Conservation (phyloP, 2,888 invertebrate genomes). For the Limnephilus lunatus region DNA sequence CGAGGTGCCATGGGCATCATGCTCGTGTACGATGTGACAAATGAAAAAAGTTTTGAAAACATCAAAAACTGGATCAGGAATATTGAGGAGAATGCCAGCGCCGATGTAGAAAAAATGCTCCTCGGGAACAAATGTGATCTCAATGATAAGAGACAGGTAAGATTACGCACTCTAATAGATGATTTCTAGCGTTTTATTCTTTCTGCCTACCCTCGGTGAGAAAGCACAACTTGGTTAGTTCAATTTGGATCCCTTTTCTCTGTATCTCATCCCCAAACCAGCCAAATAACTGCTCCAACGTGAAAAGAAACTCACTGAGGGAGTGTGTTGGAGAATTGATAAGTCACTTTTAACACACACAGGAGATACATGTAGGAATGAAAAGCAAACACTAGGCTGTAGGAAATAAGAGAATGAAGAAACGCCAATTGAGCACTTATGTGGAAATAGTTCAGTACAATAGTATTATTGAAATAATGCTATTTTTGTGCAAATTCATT, state of each 20-base stretch:
- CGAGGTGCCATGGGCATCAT: conserved; percentile 99
- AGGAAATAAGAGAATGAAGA: too few species aligned
- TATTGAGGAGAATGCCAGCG: conserved; percentile 99
- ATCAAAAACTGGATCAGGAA: conserved; percentile 99
- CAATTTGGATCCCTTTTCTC: background rate
- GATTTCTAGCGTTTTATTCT: background rate
- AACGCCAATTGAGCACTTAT: too few species aligned
- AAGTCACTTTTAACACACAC: too few species aligned
- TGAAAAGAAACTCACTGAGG: background rate
- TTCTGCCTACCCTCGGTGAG: background rate
- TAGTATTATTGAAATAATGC: too few species aligned
- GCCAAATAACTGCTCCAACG: background rate
- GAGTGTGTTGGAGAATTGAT: too few species aligned
- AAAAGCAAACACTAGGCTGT: too few species aligned
- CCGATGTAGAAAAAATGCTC: conserved; percentile 99
- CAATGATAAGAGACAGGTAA: conserved; percentile 93
- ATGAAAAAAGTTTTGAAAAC: conserved; percentile 99
- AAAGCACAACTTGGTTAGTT: background rate
- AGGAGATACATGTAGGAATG: too few species aligned
- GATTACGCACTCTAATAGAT: background rate
- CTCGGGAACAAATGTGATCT: conserved; percentile 99
- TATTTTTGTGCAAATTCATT: too few species aligned
- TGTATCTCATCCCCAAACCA: background rate
- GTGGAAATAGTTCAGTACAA: too few species aligned
- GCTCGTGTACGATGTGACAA: conserved; percentile 99